Evolutionary conservation across 1,140 invertebrate species (phyloP).

Genomic region (Dolichoris vasculosae): DNA sequence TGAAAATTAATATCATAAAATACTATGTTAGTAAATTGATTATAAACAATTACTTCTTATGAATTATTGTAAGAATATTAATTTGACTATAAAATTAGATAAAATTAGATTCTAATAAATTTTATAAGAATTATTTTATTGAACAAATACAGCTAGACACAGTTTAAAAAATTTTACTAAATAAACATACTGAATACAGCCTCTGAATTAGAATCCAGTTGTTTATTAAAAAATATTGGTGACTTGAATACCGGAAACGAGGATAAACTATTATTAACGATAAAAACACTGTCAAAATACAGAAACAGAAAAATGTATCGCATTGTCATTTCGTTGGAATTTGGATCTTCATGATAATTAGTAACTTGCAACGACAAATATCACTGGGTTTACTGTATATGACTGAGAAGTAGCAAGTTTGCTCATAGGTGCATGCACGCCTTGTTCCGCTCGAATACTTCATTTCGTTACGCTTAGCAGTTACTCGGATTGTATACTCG

Average conservation of each 20-base stretch:
- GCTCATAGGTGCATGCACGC: not conserved
- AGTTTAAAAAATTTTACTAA: not conserved
- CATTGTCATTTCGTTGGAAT: constrained; percentile 7
- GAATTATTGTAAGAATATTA: too few species aligned
- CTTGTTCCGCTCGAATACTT: constrained; percentile 29
- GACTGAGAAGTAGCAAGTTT: not conserved
- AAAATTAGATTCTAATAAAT: not conserved
- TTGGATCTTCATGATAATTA: constrained; percentile 10
- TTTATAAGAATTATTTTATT: not conserved
- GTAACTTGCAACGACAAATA: not conserved
- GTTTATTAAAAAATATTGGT: not conserved
- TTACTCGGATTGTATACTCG: not conserved
- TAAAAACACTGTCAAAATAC: not conserved
- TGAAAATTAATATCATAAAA: not conserved
- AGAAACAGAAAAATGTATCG: not conserved
- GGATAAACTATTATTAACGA: not conserved
- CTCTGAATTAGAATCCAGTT: not conserved
- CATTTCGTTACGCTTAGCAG: constrained; percentile 35
- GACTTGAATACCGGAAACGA: not conserved
- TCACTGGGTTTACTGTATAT: not conserved
- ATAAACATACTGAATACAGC: not conserved
- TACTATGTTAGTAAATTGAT: not conserved
- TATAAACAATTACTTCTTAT: not conserved
- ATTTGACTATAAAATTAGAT: not conserved
- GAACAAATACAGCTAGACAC: not conserved